Conservation (phyloP, 2,113 vertebrate genomes). For the Odontesthes bonariensis region DNA sequence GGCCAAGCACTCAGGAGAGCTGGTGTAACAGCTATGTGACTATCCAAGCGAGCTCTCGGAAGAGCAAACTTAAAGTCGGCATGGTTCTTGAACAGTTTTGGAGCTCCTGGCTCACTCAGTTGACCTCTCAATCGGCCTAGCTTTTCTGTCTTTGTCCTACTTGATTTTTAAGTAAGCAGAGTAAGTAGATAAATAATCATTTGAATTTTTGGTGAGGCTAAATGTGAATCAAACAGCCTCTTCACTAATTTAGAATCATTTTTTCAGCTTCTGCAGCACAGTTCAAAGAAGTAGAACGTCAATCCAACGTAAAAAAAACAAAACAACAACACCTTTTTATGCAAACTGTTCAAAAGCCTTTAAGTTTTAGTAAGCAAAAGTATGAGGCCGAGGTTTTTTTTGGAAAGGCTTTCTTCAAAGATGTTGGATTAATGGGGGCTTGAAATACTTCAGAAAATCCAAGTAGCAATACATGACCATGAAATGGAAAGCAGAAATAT, state of each 20-base stretch:
- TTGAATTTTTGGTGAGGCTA: conserved; percentile 41
- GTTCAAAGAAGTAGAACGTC: conserved; percentile 10
- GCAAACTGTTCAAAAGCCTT: neutral
- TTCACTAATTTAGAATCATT: neutral
- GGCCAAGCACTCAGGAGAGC: no score
- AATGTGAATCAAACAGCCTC: conserved; percentile 42
- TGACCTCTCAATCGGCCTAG: no score
- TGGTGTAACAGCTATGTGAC: no score
- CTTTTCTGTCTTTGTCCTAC: no score
- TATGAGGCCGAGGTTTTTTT: neutral
- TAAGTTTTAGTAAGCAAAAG: neutral
- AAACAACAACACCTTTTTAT: neutral
- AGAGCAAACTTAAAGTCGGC: no score
- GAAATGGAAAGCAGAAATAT: conserved; percentile 33
- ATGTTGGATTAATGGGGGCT: neutral
- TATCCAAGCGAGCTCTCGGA: no score
- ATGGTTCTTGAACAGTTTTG: no score
- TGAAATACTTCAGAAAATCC: conserved; percentile 13
- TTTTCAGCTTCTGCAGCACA: conserved; percentile 31
- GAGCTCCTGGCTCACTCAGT: no score
- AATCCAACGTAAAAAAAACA: neutral
- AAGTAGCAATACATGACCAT: conserved; percentile 18
- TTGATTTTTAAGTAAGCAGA: no score
- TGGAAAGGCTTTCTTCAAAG: neutral
- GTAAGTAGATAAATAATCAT: conserved; percentile 41